Percentiles rank a stretch among this genome's conserved stretches.
These are phyloP conservation scores for Cololabis saira DNA, from an alignment of 2,113 vertebrate genomes.

Conservation along the genomic window DNA sequence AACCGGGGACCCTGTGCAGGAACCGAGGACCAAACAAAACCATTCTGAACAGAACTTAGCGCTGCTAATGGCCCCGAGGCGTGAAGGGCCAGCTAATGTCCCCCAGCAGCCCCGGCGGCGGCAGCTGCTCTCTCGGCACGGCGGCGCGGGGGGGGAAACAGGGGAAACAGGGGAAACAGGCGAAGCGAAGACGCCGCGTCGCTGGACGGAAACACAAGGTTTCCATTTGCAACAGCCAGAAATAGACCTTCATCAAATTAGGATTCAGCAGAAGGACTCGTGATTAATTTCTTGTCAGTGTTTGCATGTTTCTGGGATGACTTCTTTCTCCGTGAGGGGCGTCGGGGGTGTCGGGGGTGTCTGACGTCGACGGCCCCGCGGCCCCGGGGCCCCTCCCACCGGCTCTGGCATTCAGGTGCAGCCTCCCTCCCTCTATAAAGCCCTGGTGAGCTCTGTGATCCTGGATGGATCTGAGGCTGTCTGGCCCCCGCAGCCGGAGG, in stretches of 20 bases:
- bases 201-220: background rate
- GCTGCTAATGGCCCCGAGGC: constrained; percentile 13
- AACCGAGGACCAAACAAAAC: background rate
- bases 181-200: constrained; percentile 11
- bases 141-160: no score
- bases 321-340: constrained; percentile 58
- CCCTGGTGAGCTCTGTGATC: constrained; percentile 61
- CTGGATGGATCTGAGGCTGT: constrained; percentile 13
- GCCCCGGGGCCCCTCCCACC: constrained; percentile 73
- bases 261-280: background rate
- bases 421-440: constrained; percentile 75
- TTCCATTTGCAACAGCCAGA: constrained; percentile 4
- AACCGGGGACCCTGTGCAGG: constrained; percentile 2
- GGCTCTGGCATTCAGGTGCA: constrained; percentile 77
- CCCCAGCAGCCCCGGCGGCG: background rate
- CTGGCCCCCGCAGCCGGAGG: constrained; percentile 28
- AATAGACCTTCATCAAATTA: background rate
- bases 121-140: background rate
- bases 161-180: no score
- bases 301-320: constrained; percentile 46
- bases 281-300: constrained; percentile 12
- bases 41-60: constrained; percentile 8
- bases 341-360: no score
- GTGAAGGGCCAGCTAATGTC: background rate
- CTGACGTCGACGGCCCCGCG: constrained; percentile 69